These are phyloP conservation scores for Cyclura pinguis DNA, from an alignment of 2,797 vertebrate genomes.

Conservation along the genomic window DNA sequence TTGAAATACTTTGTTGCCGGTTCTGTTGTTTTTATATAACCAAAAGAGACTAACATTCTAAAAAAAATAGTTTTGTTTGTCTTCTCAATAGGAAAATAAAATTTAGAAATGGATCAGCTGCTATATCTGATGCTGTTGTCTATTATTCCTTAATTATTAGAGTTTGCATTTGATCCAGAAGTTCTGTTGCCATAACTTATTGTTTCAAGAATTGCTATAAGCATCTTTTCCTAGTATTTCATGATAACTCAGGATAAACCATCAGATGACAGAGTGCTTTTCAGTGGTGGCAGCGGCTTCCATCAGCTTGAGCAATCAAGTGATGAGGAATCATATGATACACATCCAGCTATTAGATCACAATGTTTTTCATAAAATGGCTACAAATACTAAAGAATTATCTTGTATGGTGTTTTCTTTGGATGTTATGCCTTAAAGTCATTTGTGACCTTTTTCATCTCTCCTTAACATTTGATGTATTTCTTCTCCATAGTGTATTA, in stretches of 20 bases:
- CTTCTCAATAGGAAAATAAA: not conserved
- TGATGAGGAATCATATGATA: not conserved
- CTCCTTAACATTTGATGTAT: conserved; percentile 28
- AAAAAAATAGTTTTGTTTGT: not conserved
- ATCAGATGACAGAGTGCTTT: not conserved
- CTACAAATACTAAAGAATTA: conserved; percentile 5
- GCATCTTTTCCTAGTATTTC: not conserved
- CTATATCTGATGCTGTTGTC: not conserved
- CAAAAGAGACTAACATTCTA: not conserved
- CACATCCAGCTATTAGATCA: not conserved
- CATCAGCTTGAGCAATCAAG: not conserved
- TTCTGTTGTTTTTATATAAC: not conserved
- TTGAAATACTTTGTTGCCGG: not conserved
- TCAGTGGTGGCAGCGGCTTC: not conserved
- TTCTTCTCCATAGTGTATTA: conserved; percentile 79
- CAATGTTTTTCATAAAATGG: not conserved
- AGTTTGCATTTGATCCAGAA: not conserved
- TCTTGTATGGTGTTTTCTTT: conserved; percentile 5
- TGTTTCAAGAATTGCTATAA: not conserved
- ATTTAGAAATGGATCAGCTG: not conserved
- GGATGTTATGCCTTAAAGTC: conserved; percentile 25
- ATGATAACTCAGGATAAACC: not conserved
- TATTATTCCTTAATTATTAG: not conserved
- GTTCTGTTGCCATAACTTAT: not conserved
- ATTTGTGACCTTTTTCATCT: conserved; percentile 32